Evolutionary conservation across 2,113 vertebrate genomes (phyloP).

Genomic region (Apteryx owenii): DNA sequence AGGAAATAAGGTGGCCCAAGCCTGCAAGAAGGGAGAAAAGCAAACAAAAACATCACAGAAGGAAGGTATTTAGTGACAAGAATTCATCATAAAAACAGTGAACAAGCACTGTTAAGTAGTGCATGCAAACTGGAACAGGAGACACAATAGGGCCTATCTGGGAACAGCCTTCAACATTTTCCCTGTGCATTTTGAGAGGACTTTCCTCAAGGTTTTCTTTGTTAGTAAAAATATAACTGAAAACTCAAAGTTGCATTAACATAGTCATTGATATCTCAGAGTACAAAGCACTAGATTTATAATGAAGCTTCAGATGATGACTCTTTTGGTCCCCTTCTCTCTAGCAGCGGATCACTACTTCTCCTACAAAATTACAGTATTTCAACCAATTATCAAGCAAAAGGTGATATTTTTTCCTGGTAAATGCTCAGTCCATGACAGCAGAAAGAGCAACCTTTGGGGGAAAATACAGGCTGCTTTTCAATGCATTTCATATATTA

Average conservation of each 20-base stretch:
- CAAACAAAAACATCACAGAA: background rate
- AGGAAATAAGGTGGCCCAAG: slow-evolving; percentile 96
- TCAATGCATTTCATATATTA: background rate
- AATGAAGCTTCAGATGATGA: background rate
- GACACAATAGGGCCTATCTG: background rate
- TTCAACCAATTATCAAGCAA: background rate
- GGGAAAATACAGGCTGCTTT: background rate
- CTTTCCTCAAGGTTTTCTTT: background rate
- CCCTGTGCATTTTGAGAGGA: background rate
- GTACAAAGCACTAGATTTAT: background rate
- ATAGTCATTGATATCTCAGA: background rate
- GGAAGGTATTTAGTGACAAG: background rate
- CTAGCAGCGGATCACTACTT: background rate
- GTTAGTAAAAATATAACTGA: background rate
- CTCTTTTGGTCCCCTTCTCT: background rate
- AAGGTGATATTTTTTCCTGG: background rate
- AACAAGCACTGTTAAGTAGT: background rate
- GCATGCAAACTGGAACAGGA: background rate
- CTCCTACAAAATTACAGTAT: background rate
- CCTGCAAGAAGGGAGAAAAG: slow-evolving; percentile 72
- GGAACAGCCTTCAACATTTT: background rate
- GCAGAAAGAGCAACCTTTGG: background rate
- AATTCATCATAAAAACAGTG: background rate
- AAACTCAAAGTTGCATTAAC: background rate
- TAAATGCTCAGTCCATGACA: background rate